Evolutionary conservation across 2,888 invertebrate genomes (phyloP), one percentile per base, ranked within the genome.

Genomic region (Pegoplata infirma): DNA sequence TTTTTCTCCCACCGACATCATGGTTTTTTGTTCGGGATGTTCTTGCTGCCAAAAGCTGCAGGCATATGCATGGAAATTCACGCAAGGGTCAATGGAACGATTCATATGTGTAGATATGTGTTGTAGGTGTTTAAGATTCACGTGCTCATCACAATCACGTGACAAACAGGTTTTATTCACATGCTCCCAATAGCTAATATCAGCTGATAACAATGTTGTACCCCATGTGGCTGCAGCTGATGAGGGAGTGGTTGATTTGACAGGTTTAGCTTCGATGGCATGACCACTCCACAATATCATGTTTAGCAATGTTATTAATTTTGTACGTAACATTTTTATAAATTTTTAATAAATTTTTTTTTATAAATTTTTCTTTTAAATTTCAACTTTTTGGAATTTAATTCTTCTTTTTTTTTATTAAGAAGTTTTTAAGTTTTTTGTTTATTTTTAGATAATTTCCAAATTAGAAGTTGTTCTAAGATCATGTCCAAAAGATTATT

Each of bases 11-110:
- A 84, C 23, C 4, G 81, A 76, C 82, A 86, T 84, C 14, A 84
- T 83, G 1, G 84, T 84, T 2, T 73, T 7, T 17, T 79, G 5
- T 69, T 76, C 64, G 0, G 56, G 69, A 6, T 72, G 59, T 6
- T 69, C 32, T 0, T 63, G 32, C 1, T 51, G 40, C 88, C 88
- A 87, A 14, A 83, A 83, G 56, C 86, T 85, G 44, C 86, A 87
- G 19, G 87, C 85, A 40, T 85, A 83, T 12, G 76, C 79, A 66
- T 87, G 82, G 16, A 86, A 87, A 56, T 87, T 82, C 14, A 82
- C 81, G 51, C 87, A 87, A 0, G 88, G 84, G 73, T 84, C 80
- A 40, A 81, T 68, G 32, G 82, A 78, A 0, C 71, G 76, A 16
- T 81, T 80, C 82, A 86, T 84, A 7, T 86, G 82, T 1, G 77